A percentile compares a stretch with the other conserved stretches of the same genome.
Conservation (phyloP, 2,797 vertebrate species). For the Octomys mimax region DNA sequence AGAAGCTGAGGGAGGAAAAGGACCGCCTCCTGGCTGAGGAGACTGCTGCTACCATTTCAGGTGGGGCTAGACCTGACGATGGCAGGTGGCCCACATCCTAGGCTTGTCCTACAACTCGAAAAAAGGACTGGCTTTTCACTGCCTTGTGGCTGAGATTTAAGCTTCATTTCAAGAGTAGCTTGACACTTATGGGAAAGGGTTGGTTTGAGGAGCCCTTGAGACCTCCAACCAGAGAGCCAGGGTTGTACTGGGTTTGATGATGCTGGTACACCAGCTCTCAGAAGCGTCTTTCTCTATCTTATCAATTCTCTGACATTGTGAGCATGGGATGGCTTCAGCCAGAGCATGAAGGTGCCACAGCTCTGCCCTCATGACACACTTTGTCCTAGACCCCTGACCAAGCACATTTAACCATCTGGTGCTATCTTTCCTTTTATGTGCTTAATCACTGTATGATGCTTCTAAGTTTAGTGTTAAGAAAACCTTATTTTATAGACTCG, state of each 20-base stretch:
- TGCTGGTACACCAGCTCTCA: accelerated
- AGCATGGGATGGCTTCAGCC: background rate
- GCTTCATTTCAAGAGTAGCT: background rate
- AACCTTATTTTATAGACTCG: background rate
- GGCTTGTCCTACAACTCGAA: background rate
- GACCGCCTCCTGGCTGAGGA: constrained; percentile 97
- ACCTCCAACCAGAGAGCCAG: background rate
- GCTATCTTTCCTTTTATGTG: background rate
- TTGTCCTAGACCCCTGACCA: background rate
- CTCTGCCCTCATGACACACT: background rate
- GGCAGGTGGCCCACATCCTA: too few species aligned
- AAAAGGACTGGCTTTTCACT: background rate
- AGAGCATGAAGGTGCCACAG: background rate
- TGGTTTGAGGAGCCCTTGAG: background rate
- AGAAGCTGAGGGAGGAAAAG: constrained; percentile 96
- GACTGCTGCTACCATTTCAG: constrained; percentile 98
- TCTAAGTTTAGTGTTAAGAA: background rate
- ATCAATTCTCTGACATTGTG: background rate
- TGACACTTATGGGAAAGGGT: background rate
- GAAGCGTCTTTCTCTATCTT: background rate
- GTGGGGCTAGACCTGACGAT: constrained; percentile 84
- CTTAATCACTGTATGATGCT: background rate
- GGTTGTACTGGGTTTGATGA: accelerated
- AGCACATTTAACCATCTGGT: too few species aligned
- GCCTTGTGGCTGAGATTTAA: background rate